A percentile compares a stretch with the other conserved stretches of the same genome.
Conservation (phyloP, 2,797 vertebrate species). For the Sternarchorhynchus goeldii region DNA sequence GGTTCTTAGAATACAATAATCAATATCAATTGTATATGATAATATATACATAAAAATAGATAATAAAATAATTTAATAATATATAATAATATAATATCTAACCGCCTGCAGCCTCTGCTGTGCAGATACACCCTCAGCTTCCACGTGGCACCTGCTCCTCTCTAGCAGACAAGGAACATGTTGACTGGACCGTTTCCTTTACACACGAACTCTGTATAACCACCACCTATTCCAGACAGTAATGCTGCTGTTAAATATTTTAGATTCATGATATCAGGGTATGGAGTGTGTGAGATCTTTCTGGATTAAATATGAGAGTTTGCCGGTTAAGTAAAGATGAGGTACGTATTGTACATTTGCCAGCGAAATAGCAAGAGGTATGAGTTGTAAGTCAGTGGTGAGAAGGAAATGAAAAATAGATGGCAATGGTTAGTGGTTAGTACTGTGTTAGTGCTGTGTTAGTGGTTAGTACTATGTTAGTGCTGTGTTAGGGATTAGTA, state of each 20-base stretch:
- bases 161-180: constrained; percentile 32
- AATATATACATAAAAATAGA: no score
- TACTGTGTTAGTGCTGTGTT: no score
- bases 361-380: not conserved
- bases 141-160: constrained; percentile 22
- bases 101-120: constrained; percentile 7
- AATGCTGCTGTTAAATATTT: constrained; percentile 19
- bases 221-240: constrained; percentile 14
- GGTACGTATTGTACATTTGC: not conserved
- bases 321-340: not conserved
- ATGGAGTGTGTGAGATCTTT: constrained; percentile 8
- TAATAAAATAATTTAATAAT: no score
- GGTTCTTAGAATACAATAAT: no score
- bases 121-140: constrained; percentile 6
- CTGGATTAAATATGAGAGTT: not conserved
- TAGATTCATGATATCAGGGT: constrained; percentile 1
- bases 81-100: no score
- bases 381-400: not conserved
- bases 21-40: no score
- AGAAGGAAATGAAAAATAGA: not conserved
- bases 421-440: no score
- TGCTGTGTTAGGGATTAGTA: no score
- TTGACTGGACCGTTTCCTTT: constrained; percentile 40
- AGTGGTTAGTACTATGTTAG: no score
- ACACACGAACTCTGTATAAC: constrained; percentile 1